Percentiles rank a stretch among this genome's conserved stretches.
Evolutionary conservation across 2,113 vertebrate species (phyloP).

Genomic region (Eublepharis macularius): DNA sequence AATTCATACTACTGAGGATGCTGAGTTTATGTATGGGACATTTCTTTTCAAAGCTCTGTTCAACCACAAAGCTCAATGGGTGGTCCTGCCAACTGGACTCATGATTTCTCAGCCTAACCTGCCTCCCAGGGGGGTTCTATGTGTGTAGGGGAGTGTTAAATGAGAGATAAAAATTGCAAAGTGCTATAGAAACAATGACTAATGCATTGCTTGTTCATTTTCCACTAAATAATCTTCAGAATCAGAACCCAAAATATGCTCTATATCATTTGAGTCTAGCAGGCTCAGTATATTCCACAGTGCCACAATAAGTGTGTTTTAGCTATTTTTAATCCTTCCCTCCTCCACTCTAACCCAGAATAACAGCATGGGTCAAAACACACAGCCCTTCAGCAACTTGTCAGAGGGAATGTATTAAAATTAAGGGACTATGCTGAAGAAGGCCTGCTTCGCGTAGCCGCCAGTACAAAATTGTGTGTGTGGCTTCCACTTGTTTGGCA

Average conservation of each 20-base stretch:
- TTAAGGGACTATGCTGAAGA: slow-evolving; percentile 59
- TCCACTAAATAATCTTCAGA: not conserved
- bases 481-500: slow-evolving; percentile 77
- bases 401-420: slow-evolving; percentile 54
- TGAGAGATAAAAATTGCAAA: slow-evolving; percentile 16
- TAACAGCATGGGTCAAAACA: slow-evolving; percentile 31
- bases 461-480: slow-evolving; percentile 60
- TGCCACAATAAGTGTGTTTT: not conserved
- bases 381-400: slow-evolving; percentile 7
- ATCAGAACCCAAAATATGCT: not conserved
- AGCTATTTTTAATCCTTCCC: slow-evolving; percentile 41
- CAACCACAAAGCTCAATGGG: not conserved
- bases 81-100: not conserved
- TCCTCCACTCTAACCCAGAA: slow-evolving; percentile 35
- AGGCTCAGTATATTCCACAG: not conserved
- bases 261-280: not conserved
- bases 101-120: not conserved
- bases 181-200: not conserved
- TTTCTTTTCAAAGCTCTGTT: not conserved
- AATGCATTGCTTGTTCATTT: not conserved
- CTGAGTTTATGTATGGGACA: not conserved
- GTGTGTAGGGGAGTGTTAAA: not conserved
- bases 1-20: not conserved
- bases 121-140: not conserved
- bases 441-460: slow-evolving; percentile 37